A percentile compares a stretch with the other conserved stretches of the same genome.
Conservation (phyloP, 2,888 invertebrate species). For the Gandaritis pyraliata region DNA sequence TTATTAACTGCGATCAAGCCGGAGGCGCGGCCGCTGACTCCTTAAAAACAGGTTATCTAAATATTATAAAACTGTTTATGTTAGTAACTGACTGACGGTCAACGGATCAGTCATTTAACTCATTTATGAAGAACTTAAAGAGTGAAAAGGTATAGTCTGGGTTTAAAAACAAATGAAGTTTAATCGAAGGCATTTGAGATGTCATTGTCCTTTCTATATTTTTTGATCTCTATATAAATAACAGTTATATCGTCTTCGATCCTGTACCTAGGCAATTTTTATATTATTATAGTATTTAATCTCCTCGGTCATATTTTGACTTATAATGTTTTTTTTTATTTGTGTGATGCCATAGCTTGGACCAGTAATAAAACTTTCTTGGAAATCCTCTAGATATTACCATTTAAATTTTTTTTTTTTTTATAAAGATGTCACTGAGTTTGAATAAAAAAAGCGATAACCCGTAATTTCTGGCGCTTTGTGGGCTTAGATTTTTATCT, state of each 20-base stretch:
- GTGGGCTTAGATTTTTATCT: not conserved
- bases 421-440: conserved; percentile 11
- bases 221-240: too few species aligned
- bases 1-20: conserved; percentile 64
- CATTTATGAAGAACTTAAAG: too few species aligned
- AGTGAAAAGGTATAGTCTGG: too few species aligned
- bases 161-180: too few species aligned
- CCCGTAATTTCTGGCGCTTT: conserved; percentile 13
- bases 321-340: not conserved
- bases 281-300: too few species aligned
- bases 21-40: conserved; percentile 71
- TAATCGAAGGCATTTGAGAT: too few species aligned
- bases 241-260: too few species aligned
- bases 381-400: not conserved
- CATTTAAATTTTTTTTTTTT: not conserved
- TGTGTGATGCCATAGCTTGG: conserved; percentile 22
- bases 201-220: too few species aligned
- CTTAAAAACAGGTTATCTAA: conserved; percentile 69
- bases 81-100: conserved; percentile 1
- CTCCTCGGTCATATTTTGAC: too few species aligned
- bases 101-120: not conserved
- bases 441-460: not conserved
- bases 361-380: conserved; percentile 8
- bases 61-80: conserved; percentile 1
- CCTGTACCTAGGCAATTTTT: too few species aligned